phyloP scores from a whole-genome alignment of 2,113 vertebrate species.

The Syngnathoides biaculeatus region DNA sequence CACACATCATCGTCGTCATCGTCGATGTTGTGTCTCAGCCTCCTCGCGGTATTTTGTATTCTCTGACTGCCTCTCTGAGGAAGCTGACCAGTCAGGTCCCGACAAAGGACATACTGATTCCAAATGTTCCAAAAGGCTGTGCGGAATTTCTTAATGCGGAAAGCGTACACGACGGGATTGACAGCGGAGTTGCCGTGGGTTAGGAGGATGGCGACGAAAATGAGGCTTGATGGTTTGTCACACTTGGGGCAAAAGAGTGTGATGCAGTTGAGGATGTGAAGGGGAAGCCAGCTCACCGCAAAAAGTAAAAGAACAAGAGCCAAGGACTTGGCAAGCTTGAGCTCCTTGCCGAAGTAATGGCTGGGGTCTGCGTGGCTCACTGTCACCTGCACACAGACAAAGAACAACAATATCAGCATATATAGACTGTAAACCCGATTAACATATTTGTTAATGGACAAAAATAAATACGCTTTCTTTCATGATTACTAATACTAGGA shows the following conservation, averaged over 20 bases:
- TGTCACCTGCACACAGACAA: slow-evolving; percentile 68
- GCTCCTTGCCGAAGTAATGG: slow-evolving; percentile 91
- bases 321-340: slow-evolving; percentile 92
- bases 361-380: slow-evolving; percentile 81
- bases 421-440: neutral
- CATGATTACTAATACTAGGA: too few relatives aligned
- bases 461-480: too few relatives aligned
- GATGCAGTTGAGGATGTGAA: slow-evolving; percentile 91
- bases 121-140: slow-evolving; percentile 89
- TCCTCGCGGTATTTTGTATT: slow-evolving; percentile 41
- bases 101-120: slow-evolving; percentile 87
- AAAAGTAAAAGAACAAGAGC: slow-evolving; percentile 92
- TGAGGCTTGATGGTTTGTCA: slow-evolving; percentile 64
- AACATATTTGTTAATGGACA: too few relatives aligned
- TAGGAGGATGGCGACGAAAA: slow-evolving; percentile 88
- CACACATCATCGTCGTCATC: slow-evolving; percentile 68
- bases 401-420: slow-evolving; percentile 8
- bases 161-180: slow-evolving; percentile 94
- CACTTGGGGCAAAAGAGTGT: slow-evolving; percentile 83
- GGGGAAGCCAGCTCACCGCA: slow-evolving; percentile 89
- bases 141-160: slow-evolving; percentile 93
- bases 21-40: slow-evolving; percentile 39
- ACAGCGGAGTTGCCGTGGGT: slow-evolving; percentile 92
- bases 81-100: slow-evolving; percentile 45
- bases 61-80: slow-evolving; percentile 60